phyloP scores from a whole-genome alignment of 1,140 invertebrate species.

The Pogonomyrmex californicus region DNA sequence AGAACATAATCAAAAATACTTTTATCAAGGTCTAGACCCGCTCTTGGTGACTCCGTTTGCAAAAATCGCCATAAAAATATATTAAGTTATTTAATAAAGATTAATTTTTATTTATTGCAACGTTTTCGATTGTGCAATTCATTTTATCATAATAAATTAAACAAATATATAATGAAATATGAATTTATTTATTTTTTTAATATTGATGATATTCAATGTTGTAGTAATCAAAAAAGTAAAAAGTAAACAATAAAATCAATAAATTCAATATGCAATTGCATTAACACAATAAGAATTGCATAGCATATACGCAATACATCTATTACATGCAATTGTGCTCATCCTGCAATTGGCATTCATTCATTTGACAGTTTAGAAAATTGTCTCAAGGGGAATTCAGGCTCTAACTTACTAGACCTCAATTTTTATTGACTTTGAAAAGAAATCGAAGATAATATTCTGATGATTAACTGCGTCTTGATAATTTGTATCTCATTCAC shows the following conservation, averaged over 20 bases:
- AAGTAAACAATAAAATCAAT: neutral
- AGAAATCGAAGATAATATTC: neutral
- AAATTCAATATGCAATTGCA: neutral
- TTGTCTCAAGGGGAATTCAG: neutral
- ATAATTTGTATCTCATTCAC: neutral
- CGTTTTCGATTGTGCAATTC: neutral
- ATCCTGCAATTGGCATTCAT: slow-evolving; percentile 19
- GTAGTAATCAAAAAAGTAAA: neutral
- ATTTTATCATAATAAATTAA: neutral
- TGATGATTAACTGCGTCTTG: neutral
- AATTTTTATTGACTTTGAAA: neutral
- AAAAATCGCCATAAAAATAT: neutral
- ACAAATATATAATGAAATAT: neutral
- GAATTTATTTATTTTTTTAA: too few relatives aligned
- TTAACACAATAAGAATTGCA: neutral
- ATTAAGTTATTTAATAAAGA: neutral
- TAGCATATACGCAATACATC: neutral
- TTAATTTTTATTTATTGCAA: neutral
- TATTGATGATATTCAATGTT: neutral
- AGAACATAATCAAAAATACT: too few relatives aligned
- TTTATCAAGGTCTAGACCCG: too few relatives aligned
- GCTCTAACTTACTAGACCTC: neutral
- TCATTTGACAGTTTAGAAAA: slow-evolving; percentile 17
- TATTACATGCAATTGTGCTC: slow-evolving; percentile 15
- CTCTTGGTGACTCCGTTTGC: neutral